Evolutionary conservation across 2,797 vertebrate genomes (phyloP), one percentile per base, ranked within the genome.

Genomic region (Thripadectes ignobilis): DNA sequence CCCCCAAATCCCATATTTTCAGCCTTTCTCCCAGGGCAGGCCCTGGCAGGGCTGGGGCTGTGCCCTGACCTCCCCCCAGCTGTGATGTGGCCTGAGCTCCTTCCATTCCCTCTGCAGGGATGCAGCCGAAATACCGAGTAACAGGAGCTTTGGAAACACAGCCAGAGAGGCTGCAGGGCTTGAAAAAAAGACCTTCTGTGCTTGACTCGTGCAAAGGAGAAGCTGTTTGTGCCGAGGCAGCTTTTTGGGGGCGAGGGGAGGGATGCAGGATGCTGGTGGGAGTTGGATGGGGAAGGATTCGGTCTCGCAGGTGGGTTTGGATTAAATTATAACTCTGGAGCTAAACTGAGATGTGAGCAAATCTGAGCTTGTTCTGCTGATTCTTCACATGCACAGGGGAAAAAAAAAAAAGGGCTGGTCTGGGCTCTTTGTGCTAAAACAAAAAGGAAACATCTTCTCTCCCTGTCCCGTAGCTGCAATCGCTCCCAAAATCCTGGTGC

Each of bases 171-270:
- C 73, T 38, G 36, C 26, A 10, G 83, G 80, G 80, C 55, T 72
- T 2, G 30, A 7, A 7, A 71, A 85, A 85, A 85, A 66, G 7
- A 32, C 14, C 11, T 24, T 13, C 15, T n/a, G 59, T 12, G 0
- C 45, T 32, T 51, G 66, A 29, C 36, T 67, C 0, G 1, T 8
- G 82, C 1, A 0, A 29, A 52, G 38, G n/a, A 24, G 79, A 15
- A 74, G 55, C 59, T 57, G 22, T 4, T 12, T 39, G 34, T 9
- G 36, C 55, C 39, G 39, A 3, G n/a, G 46, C 46, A 58, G 61
- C 29, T 9, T 8, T 3, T 3, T 3, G 12, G 61, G 48, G 41
- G 7, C 0, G 0, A 32, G n/a, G 54, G 32, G 38, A 24, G 45
- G 75, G 89, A 15, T 41, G 38, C 7, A 7, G 86, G 75, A 67